These are phyloP conservation scores for Dryas iulia DNA, from an alignment of 1,140 invertebrate genomes.

Conservation along the genomic window DNA sequence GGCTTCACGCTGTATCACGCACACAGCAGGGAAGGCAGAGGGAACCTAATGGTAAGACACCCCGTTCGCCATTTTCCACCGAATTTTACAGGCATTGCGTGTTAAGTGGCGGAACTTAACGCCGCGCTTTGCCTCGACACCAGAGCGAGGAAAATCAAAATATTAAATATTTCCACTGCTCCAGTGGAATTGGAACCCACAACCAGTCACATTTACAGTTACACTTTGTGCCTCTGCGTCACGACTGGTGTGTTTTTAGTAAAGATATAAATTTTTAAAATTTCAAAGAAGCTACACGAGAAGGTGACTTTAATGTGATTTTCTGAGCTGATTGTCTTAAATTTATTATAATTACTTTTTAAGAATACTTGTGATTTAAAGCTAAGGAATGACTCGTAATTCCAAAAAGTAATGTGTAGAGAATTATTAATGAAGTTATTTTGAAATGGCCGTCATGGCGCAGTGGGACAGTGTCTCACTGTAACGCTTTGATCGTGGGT, in stretches of 20 bases:
- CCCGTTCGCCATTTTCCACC: too few species aligned
- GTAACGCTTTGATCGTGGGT: too few species aligned
- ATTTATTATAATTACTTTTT: background rate
- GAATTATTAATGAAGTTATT: background rate
- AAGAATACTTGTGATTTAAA: background rate
- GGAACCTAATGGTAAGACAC: too few species aligned
- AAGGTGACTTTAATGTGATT: background rate
- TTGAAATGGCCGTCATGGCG: background rate
- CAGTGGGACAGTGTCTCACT: too few species aligned
- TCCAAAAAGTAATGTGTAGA: background rate
- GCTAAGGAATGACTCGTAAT: background rate
- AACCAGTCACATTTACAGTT: background rate
- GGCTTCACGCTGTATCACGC: too few species aligned
- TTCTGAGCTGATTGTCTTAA: background rate
- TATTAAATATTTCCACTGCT: too few species aligned
- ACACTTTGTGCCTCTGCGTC: background rate
- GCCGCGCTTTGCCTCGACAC: too few species aligned
- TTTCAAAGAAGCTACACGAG: background rate
- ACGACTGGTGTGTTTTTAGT: background rate
- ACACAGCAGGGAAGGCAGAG: too few species aligned
- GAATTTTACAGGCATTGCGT: too few species aligned
- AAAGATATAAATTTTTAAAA: too few species aligned
- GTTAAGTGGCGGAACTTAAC: too few species aligned
- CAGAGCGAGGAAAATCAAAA: too few species aligned
- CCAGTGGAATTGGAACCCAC: background rate